These are phyloP conservation scores for Atrina japonica DNA, from an alignment of 2,888 invertebrate species.

Conservation along the genomic window DNA sequence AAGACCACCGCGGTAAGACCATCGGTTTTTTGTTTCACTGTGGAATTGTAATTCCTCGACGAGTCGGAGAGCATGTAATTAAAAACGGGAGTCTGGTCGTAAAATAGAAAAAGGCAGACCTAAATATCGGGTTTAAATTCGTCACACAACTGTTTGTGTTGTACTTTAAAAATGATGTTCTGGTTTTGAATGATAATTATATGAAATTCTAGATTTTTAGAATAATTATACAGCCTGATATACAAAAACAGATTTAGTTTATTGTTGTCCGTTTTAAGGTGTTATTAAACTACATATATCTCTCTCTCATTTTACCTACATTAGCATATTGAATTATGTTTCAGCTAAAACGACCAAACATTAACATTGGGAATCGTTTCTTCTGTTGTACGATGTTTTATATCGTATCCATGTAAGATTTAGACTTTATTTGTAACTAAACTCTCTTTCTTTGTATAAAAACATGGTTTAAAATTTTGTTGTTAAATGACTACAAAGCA, in stretches of 20 bases:
- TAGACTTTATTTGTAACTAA: no score
- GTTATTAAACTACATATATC: slow-evolving; percentile 4
- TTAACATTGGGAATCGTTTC: no score
- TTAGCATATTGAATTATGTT: slow-evolving; percentile 27
- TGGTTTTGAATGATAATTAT: slow-evolving; percentile 26
- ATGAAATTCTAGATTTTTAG: slow-evolving; percentile 24
- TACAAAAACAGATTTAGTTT: slow-evolving; percentile 19
- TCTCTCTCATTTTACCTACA: slow-evolving; percentile 5
- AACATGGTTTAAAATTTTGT: no score
- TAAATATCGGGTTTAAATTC: slow-evolving; percentile 11
- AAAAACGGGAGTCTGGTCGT: slow-evolving; percentile 4
- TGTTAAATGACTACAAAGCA: no score
- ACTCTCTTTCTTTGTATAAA: no score
- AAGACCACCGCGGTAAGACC: slow-evolving; percentile 21
- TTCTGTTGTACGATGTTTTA: no score
- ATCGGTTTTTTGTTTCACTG: slow-evolving; percentile 15
- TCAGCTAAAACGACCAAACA: not conserved
- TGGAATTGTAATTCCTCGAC: slow-evolving; percentile 23
- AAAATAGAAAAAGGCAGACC: slow-evolving; percentile 9
- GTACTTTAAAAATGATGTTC: slow-evolving; percentile 21
- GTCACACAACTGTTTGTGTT: slow-evolving; percentile 14
- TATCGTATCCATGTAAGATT: no score
- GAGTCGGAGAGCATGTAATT: slow-evolving; percentile 18
- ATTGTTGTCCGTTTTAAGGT: slow-evolving; percentile 8
- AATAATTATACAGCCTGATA: slow-evolving; percentile 27